Evolutionary conservation across 1,140 invertebrate genomes (phyloP).

Genomic region (Danaus melanippus): DNA sequence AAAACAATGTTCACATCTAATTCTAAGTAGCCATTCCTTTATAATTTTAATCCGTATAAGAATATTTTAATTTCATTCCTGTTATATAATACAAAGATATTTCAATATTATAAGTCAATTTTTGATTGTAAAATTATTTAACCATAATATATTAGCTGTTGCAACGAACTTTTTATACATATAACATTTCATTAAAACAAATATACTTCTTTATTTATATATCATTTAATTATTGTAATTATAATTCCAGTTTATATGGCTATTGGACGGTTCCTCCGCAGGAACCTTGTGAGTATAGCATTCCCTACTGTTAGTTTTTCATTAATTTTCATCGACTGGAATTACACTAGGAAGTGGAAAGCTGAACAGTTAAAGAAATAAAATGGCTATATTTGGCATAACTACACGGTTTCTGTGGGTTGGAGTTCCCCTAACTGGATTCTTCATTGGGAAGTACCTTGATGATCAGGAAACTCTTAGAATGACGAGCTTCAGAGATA

Average conservation of each 20-base stretch:
- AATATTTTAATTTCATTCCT: too few relatives aligned
- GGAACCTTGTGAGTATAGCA: conserved; percentile 75
- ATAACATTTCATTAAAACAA: too few relatives aligned
- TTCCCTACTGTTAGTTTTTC: conserved; percentile 74
- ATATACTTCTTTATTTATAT: conserved; percentile 3
- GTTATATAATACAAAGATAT: too few relatives aligned
- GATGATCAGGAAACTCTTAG: conserved; percentile 79
- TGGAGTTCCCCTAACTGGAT: conserved; percentile 71
- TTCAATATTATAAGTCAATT: too few relatives aligned
- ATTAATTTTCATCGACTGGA: conserved; percentile 79
- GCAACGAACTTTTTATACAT: too few relatives aligned
- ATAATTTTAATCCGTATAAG: too few relatives aligned
- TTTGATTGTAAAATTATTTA: too few relatives aligned
- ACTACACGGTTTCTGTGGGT: conserved; percentile 59
- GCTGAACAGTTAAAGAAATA: conserved; percentile 52
- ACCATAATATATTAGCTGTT: too few relatives aligned
- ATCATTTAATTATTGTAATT: conserved; percentile 12
- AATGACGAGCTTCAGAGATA: conserved; percentile 82
- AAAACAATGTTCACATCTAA: too few relatives aligned
- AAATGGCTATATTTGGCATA: conserved; percentile 71
- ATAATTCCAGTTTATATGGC: conserved; percentile 57
- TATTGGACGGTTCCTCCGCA: conserved; percentile 56
- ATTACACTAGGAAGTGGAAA: conserved; percentile 81
- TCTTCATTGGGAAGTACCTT: conserved; percentile 75
- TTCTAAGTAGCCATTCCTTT: too few relatives aligned